Base-by-base conservation (phyloP, 2,888 invertebrate species). In the Dione juno region DNA sequence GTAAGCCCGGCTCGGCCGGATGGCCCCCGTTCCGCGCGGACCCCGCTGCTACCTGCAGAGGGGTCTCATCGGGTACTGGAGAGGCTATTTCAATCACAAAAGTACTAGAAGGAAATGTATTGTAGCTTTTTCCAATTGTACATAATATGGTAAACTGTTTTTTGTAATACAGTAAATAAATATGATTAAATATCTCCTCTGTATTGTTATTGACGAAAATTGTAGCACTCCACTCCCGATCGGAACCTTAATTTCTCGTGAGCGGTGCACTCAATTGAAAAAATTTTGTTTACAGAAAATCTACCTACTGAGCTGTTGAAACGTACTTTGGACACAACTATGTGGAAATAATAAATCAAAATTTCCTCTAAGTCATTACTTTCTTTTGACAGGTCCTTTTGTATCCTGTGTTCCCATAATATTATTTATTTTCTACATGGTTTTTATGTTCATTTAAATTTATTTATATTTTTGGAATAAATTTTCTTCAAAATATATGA, bases 41-140 rank as follows among this genome's bases (percentile, higher is more conserved):
- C 93, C 92, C 89, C 94, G 94, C 88, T 94, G 95, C 94, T 94
- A 90, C 93, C 92, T 87, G 89, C 94, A 94, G 92, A 95, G 94
- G 94, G 95, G 95, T 94, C 95, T 95, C 94, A 95, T 96, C 94
- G 96, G 96, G 93, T 94, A 94, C 94, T 96, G 96, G 96, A 96
- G 94, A 94, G 96, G 96, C 94, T 96, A 95, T 95, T 96, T 96
- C 94, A 96, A 95, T 95, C 95, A 95, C 94, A 96, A 95, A 94
- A 94, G 95, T 92, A 94, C 94, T 94, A 95, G 95, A 94, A 95
- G 96, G 93, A 94, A 94, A 93, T 90, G 89, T 90, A 92, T 90
- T 92, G 88, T 89, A 92, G 88, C 94, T 75, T 87, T 80, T 91
- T 92, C 90, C 90, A 90, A 86, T 89, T 93, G 92, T 93, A 93